A percentile compares a stretch with the other conserved stretches of the same genome.
phyloP scores from a whole-genome alignment of 2,113 vertebrate genomes.

The Colossoma macropomum region DNA sequence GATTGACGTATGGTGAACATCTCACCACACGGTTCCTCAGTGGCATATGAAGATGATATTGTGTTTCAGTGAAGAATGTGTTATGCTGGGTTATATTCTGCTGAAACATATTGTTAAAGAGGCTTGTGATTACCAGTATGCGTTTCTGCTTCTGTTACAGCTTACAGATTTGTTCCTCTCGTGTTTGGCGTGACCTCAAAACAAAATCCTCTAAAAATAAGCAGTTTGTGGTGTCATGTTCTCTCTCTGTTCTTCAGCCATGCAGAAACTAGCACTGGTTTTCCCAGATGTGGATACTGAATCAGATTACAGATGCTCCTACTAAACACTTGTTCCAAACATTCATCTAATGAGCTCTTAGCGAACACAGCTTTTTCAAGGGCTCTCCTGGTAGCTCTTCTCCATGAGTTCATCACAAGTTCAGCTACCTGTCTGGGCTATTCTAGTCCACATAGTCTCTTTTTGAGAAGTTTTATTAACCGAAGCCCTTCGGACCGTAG shows the following conservation, averaged over 20 bases:
- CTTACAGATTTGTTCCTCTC: neutral
- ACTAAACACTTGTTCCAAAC: conserved; percentile 27
- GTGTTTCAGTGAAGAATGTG: too few species aligned
- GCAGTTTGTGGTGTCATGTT: neutral
- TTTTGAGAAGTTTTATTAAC: neutral
- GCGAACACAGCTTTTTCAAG: neutral
- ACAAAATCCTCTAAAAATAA: neutral
- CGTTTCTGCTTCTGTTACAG: neutral
- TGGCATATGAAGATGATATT: too few species aligned
- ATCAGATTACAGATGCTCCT: conserved; percentile 26
- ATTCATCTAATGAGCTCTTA: conserved; percentile 22
- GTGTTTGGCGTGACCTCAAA: neutral
- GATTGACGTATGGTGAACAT: neutral
- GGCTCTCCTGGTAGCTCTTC: conserved; percentile 12
- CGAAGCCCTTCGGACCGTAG: neutral
- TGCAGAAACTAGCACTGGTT: neutral
- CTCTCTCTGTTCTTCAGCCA: neutral
- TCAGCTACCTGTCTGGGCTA: neutral
- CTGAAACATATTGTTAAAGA: neutral
- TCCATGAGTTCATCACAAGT: conserved; percentile 7
- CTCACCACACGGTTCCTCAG: neutral
- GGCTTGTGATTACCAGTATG: neutral
- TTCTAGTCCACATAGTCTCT: neutral
- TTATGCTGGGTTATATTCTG: neutral
- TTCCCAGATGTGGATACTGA: neutral